A percentile compares a stretch with the other conserved stretches of the same genome.
Conservation (phyloP, 30 jellyfish, hydroid and myxozoan species). For the Nemopilema nomurai region DNA sequence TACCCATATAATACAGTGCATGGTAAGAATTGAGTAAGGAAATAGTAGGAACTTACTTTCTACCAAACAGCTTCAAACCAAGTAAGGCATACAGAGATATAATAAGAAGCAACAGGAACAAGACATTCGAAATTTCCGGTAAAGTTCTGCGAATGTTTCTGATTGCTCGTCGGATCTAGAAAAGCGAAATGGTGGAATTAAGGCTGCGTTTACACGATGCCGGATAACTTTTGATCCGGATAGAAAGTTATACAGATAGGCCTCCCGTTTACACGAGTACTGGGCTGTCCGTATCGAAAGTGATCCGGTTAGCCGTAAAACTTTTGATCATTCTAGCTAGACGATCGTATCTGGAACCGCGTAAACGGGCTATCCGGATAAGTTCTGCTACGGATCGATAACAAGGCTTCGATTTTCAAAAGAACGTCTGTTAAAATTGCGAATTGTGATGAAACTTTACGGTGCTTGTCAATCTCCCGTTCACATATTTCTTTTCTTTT, state of each 20-base stretch:
- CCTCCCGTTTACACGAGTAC: neutral
- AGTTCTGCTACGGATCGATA: neutral
- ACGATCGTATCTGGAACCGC: neutral
- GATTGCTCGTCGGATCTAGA: constrained; percentile 87
- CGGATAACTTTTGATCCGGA: neutral
- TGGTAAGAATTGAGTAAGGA: too few species aligned
- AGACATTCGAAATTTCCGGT: constrained; percentile 90
- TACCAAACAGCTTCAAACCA: constrained; percentile 84
- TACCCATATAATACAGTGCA: too few species aligned
- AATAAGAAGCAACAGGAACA: constrained; percentile 72
- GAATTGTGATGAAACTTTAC: too few species aligned
- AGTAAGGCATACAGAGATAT: constrained; percentile 90
- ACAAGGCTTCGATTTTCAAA: neutral
- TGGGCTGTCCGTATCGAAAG: neutral
- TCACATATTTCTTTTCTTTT: too few species aligned
- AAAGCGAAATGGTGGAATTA: neutral
- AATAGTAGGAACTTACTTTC: constrained; percentile 76
- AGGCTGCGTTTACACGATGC: neutral
- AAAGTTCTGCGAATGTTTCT: constrained; percentile 88
- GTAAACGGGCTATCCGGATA: neutral
- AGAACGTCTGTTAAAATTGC: neutral
- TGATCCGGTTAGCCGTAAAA: neutral
- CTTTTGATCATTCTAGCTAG: neutral
- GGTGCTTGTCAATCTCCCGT: too few species aligned
- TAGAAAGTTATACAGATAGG: too few species aligned